Conservation (phyloP, 1,140 invertebrate species). For the Drosophila melanogaster region Release_6_plus_ISO1_MT NC_004354.4:12074501-12075000, state of each 20-base stretch:
- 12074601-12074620: constrained; percentile 93
- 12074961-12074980: constrained; percentile 14
- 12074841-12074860: constrained; percentile 63
- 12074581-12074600: constrained; percentile 90
- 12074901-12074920: neutral
- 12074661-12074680: constrained; percentile 91
- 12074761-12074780: constrained; percentile 90
- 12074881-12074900: neutral
- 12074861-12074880: neutral
- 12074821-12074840: constrained; percentile 91
- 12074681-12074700: neutral
- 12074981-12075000: constrained; percentile 6
- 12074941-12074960: neutral
- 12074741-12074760: constrained; percentile 87
- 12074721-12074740: neutral
- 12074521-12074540: neutral
- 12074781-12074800: constrained; percentile 85
- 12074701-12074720: constrained; percentile 89
- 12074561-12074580: constrained; percentile 6
- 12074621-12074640: constrained; percentile 94
- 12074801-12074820: constrained; percentile 92
- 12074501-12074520: no score
- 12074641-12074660: constrained; percentile 95
- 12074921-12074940: neutral
- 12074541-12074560: neutral